These are phyloP conservation scores for Aphrocallistes beatrix DNA, from an alignment of 37 sponge, comb jelly and placozoan species.

Conservation along the genomic window DNA sequence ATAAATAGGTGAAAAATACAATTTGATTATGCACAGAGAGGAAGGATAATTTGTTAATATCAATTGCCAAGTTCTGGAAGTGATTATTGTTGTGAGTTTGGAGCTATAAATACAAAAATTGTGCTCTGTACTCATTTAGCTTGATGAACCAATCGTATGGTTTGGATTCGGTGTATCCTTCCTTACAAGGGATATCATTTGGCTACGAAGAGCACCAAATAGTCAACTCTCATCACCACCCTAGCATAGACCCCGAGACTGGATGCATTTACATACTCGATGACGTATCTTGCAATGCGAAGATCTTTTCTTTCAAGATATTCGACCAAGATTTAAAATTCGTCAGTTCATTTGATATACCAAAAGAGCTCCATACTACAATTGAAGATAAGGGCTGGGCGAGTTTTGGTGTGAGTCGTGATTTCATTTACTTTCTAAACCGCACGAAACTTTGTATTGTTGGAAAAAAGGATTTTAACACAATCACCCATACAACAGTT, in stretches of 20 bases:
- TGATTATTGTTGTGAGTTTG: too few species aligned
- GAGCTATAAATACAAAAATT: neutral
- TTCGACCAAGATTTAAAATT: neutral
- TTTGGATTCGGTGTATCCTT: neutral
- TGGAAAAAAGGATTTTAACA: neutral
- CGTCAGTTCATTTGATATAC: neutral
- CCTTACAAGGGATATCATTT: neutral
- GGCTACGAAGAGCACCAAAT: neutral
- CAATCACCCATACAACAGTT: neutral
- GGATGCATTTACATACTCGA: neutral
- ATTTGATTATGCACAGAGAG: neutral
- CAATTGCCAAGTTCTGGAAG: too few species aligned
- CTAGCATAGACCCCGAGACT: neutral
- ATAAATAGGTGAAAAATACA: constrained; percentile 1
- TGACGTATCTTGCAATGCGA: constrained; percentile 14
- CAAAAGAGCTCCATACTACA: neutral
- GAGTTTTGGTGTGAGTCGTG: neutral
- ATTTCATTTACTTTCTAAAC: constrained; percentile 14
- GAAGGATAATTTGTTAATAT: too few species aligned
- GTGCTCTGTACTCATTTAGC: neutral
- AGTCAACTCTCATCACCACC: neutral
- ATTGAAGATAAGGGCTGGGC: neutral
- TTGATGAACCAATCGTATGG: neutral
- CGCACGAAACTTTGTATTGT: neutral
- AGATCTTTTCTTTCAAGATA: neutral